Percentiles rank a stretch among this genome's conserved stretches.
phyloP scores from a whole-genome alignment of 2,797 vertebrate species.

The Psittacula echo region DNA sequence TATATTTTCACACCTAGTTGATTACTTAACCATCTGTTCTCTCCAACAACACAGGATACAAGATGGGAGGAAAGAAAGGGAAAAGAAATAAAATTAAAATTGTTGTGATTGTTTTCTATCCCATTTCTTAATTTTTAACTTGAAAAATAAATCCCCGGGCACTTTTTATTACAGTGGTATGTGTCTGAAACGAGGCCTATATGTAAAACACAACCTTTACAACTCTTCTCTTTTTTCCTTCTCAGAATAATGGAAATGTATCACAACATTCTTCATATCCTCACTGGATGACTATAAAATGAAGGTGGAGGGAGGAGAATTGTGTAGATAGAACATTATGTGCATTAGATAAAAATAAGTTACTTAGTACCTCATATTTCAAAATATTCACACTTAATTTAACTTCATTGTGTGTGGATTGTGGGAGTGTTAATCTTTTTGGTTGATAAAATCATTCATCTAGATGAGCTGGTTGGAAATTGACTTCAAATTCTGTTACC shows the following conservation, averaged over 20 bases:
- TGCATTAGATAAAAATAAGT: conserved; percentile 11
- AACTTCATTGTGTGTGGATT: conserved; percentile 11
- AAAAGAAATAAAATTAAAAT: conserved; percentile 38
- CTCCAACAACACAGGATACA: conserved; percentile 15
- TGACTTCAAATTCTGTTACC: not conserved
- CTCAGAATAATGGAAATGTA: not conserved
- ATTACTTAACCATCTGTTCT: conserved; percentile 72
- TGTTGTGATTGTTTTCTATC: not conserved
- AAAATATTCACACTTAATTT: conserved; percentile 55
- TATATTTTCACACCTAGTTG: conserved; percentile 68
- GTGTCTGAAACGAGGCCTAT: not conserved
- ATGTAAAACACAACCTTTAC: not conserved
- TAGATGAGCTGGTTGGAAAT: not conserved
- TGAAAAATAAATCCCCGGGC: not conserved
- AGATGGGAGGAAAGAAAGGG: not conserved
- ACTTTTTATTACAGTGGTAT: conserved; percentile 20
- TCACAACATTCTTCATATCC: not conserved
- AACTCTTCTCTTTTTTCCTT: not conserved
- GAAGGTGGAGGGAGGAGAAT: not conserved
- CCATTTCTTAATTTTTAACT: conserved; percentile 44
- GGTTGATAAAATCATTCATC: conserved; percentile 12
- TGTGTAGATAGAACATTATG: conserved; percentile 26
- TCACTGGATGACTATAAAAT: not conserved
- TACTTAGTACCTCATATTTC: conserved; percentile 8
- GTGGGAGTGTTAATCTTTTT: not conserved